A percentile compares a stretch with the other conserved stretches of the same genome.
phyloP scores from a whole-genome alignment of 1,140 invertebrate genomes.

The Drosophila virilis region DNA sequence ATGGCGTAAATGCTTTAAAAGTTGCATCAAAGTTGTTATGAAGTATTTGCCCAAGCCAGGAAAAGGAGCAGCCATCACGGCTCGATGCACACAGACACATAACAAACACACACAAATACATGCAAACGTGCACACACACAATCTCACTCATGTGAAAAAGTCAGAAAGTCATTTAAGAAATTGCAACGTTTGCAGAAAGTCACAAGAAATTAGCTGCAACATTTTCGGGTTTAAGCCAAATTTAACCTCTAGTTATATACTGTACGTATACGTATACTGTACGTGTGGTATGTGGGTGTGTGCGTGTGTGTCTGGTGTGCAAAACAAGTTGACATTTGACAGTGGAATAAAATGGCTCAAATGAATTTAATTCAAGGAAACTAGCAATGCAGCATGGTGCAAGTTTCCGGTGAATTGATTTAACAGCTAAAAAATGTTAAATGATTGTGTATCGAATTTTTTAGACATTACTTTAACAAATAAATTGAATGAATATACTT shows the following conservation, averaged over 20 bases:
- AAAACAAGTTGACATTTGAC: not conserved
- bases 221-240: slow-evolving; percentile 42
- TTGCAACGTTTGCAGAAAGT: slow-evolving; percentile 55
- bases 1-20: slow-evolving; percentile 80
- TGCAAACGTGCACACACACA: not conserved
- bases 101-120: slow-evolving; percentile 1
- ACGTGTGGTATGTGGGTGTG: not conserved
- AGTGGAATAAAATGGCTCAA: not conserved
- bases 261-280: not conserved
- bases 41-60: slow-evolving; percentile 61
- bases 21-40: slow-evolving; percentile 78
- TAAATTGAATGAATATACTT: too few relatives aligned
- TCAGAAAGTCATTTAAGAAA: slow-evolving; percentile 55
- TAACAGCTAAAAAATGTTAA: too few relatives aligned
- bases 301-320: slow-evolving; percentile 2
- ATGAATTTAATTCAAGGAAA: not conserved
- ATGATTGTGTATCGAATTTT: too few relatives aligned
- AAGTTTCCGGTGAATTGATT: not conserved
- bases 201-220: slow-evolving; percentile 64
- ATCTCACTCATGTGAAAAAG: slow-evolving; percentile 9
- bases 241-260: slow-evolving; percentile 24
- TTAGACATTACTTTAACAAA: too few relatives aligned
- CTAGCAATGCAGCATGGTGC: too few relatives aligned
- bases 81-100: not conserved
- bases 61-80: slow-evolving; percentile 25